phyloP scores from a whole-genome alignment of 2,797 vertebrate species.

The Salmo trutta region DNA sequence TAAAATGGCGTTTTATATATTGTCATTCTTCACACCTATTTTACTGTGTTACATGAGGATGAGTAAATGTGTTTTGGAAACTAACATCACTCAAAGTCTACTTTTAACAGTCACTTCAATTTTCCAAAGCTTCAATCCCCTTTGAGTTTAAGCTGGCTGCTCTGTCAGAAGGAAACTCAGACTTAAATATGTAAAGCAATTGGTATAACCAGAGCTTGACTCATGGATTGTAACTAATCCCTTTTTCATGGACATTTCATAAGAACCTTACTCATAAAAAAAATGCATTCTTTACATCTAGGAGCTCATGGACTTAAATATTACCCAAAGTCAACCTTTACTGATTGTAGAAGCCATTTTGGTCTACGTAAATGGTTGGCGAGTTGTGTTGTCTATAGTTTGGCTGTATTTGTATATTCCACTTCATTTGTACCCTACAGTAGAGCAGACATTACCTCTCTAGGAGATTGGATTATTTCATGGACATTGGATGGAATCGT shows the following conservation, averaged over 20 bases:
- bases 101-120: constrained; percentile 31
- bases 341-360: too few species aligned
- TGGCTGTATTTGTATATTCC: too few species aligned
- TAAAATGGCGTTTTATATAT: not conserved
- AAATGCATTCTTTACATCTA: constrained; percentile 55
- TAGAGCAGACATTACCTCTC: too few species aligned
- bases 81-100: constrained; percentile 38
- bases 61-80: constrained; percentile 23
- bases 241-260: constrained; percentile 68
- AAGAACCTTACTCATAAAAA: constrained; percentile 57
- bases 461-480: too few species aligned
- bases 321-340: too few species aligned
- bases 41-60: constrained; percentile 20
- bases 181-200: constrained; percentile 74
- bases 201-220: constrained; percentile 68
- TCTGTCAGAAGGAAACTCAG: constrained; percentile 57
- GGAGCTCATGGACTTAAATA: constrained; percentile 19
- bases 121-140: constrained; percentile 54
- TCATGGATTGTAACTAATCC: constrained; percentile 72
- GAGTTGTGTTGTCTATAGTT: too few species aligned
- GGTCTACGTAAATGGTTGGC: too few species aligned
- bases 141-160: constrained; percentile 59
- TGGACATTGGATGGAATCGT: too few species aligned
- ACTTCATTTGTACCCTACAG: too few species aligned
- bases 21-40: constrained; percentile 5